Conservation (phyloP, 2,113 vertebrate genomes). For the Lepidothrix coronata region DNA sequence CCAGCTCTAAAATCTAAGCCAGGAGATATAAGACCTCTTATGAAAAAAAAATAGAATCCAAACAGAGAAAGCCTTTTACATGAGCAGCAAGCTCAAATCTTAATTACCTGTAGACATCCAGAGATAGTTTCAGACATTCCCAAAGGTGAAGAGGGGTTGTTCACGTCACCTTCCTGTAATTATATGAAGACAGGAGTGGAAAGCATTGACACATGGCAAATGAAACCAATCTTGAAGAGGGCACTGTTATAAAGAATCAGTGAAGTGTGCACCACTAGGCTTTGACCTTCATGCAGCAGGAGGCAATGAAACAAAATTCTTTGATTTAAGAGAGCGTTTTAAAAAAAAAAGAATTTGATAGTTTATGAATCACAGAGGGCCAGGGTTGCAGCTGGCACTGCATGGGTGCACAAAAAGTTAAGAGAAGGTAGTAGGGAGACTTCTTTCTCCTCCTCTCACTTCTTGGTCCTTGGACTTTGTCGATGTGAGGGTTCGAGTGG, state of each 20-base stretch:
- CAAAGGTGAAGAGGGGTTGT: background rate
- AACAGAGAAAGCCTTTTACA: background rate
- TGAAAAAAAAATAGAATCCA: background rate
- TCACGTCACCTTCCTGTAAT: constrained; percentile 57
- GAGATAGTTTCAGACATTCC: background rate
- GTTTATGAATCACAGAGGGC: constrained; percentile 22
- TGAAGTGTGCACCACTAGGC: constrained; percentile 39
- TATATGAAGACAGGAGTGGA: constrained; percentile 26
- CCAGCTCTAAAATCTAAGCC: background rate
- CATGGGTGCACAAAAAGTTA: background rate
- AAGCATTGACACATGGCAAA: constrained; percentile 39
- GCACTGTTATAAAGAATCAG: constrained; percentile 35
- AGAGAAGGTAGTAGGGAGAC: background rate
- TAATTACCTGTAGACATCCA: constrained; percentile 22
- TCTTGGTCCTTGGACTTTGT: background rate
- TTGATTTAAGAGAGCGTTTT: constrained; percentile 40
- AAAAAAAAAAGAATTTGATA: background rate
- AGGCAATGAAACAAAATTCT: constrained; percentile 47
- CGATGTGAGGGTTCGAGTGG: background rate
- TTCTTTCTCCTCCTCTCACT: background rate
- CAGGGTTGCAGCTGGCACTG: background rate
- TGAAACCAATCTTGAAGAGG: constrained; percentile 4
- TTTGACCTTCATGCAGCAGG: constrained; percentile 62
- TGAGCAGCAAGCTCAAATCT: constrained; percentile 1
- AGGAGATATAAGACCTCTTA: background rate